A percentile compares a stretch with the other conserved stretches of the same genome.
phyloP scores from a whole-genome alignment of 2,888 invertebrate species.

The Anticlea derivata region DNA sequence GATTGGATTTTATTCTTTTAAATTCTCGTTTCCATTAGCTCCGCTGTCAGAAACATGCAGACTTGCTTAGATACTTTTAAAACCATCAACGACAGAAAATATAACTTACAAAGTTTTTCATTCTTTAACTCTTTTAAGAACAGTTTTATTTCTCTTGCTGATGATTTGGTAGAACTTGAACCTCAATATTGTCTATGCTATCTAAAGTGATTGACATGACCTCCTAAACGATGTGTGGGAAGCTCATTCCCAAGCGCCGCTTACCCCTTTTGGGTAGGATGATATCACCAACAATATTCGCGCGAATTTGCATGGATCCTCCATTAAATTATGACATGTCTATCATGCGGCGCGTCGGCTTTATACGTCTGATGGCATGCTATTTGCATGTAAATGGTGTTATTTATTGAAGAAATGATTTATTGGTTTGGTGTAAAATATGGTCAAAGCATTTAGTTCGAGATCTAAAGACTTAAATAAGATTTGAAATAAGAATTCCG shows the following conservation, averaged over 20 bases:
- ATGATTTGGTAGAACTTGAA: no score
- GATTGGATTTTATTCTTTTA: slow-evolving; percentile 14
- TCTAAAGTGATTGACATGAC: background rate
- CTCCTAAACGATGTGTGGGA: slow-evolving; percentile 4
- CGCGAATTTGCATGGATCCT: slow-evolving; percentile 30
- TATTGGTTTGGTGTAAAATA: background rate
- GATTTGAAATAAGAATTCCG: no score
- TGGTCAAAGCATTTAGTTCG: background rate
- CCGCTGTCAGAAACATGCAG: slow-evolving; percentile 1
- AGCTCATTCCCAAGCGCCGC: slow-evolving; percentile 6
- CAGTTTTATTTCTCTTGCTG: no score
- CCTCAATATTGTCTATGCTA: background rate
- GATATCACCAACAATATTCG: slow-evolving; percentile 26
- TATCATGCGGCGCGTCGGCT: slow-evolving; percentile 22
- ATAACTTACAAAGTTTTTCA: no score
- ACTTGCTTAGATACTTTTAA: background rate
- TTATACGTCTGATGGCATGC: slow-evolving; percentile 24
- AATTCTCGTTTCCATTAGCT: slow-evolving; percentile 9
- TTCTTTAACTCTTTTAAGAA: no score
- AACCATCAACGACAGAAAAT: background rate
- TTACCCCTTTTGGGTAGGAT: slow-evolving; percentile 19
- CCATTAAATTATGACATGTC: slow-evolving; percentile 32
- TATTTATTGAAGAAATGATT: slow-evolving; percentile 23
- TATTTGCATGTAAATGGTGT: slow-evolving; percentile 26
- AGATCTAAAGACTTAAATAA: no score